phyloP scores from a whole-genome alignment of 2,113 vertebrate genomes.

The Chaetura pelagica region DNA sequence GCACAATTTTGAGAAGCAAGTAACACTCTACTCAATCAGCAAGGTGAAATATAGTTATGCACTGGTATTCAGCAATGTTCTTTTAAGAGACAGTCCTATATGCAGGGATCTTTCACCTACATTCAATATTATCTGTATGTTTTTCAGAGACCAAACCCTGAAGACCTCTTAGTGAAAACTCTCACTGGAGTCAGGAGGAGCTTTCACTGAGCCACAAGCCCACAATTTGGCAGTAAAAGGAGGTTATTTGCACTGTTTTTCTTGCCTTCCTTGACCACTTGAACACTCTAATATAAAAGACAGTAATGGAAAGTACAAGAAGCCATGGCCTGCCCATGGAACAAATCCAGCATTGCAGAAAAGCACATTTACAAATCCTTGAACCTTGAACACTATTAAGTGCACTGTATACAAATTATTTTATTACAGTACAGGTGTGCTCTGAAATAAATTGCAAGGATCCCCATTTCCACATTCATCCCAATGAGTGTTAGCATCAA shows the following conservation, averaged over 20 bases:
- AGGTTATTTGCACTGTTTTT: background rate
- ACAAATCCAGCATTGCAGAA: conserved; percentile 19
- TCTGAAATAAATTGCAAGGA: conserved; percentile 32
- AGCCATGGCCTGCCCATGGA: background rate
- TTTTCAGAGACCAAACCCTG: background rate
- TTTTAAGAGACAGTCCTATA: background rate
- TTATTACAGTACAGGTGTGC: conserved; percentile 55
- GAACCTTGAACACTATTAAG: conserved; percentile 46
- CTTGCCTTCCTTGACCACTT: background rate
- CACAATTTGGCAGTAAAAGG: background rate
- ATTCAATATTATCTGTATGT: background rate
- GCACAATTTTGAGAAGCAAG: background rate
- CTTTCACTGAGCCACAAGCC: background rate
- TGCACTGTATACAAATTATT: conserved; percentile 41
- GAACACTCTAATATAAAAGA: background rate
- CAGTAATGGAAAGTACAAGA: background rate
- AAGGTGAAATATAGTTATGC: background rate
- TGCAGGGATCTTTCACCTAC: background rate
- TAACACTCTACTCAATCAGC: background rate
- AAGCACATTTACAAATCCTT: conserved; percentile 58
- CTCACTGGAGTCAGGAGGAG: background rate
- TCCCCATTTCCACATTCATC: conserved; percentile 5
- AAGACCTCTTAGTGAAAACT: background rate
- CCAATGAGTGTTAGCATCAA: background rate
- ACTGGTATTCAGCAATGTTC: background rate